phyloP scores from a whole-genome alignment of 2,888 invertebrate genomes.

The Stenurella melanura region DNA sequence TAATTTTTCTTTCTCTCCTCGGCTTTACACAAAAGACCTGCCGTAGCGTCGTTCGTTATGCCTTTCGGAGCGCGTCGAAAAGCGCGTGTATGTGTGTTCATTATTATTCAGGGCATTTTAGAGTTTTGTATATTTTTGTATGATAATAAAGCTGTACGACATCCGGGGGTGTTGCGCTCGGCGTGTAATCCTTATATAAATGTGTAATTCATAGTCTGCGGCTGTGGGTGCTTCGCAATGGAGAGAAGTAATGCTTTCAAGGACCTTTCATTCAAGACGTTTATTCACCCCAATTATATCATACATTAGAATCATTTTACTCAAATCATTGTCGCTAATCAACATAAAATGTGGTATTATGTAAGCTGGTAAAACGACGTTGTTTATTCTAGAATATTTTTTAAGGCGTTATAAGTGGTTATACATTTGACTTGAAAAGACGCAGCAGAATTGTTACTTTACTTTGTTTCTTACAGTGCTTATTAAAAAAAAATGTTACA shows the following conservation, averaged over 20 bases:
- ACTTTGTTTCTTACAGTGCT: not conserved
- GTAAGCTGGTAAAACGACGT: not conserved
- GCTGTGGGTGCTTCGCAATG: not conserved
- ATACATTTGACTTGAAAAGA: not conserved
- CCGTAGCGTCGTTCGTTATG: conserved; percentile 2
- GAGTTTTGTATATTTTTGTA: conserved; percentile 38
- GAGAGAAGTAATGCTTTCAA: not conserved
- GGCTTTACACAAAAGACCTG: conserved; percentile 6
- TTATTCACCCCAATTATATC: not conserved
- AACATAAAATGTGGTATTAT: not conserved
- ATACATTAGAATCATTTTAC: not conserved
- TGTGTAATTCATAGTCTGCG: conserved; percentile 10
- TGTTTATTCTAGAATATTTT: not conserved
- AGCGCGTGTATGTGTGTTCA: conserved; percentile 31
- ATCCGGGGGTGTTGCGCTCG: conserved; percentile 27
- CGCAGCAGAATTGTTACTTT: not conserved
- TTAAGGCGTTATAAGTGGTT: not conserved
- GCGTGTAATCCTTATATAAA: conserved; percentile 28
- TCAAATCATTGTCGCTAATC: not conserved
- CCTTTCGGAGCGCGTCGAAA: conserved; percentile 14
- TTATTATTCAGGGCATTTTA: conserved; percentile 38
- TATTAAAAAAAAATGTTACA: not conserved
- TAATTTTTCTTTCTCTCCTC: conserved; percentile 28
- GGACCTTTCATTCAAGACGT: not conserved
- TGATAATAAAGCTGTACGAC: conserved; percentile 38